Base-by-base conservation (phyloP, 1,140 invertebrate species). In the Scaptomyza montana region DNA sequence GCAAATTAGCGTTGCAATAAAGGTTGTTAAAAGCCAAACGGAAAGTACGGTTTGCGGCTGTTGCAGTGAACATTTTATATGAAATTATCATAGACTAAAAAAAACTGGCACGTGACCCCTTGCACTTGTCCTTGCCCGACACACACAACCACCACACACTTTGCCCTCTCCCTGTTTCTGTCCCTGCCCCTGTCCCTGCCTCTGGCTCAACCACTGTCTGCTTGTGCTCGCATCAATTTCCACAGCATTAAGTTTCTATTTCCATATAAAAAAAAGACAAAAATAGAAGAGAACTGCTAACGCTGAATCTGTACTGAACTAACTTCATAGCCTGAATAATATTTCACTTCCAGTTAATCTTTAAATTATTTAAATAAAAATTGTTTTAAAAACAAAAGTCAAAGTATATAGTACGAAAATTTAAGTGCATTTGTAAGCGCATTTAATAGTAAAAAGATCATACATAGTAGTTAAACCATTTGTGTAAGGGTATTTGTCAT, bases 191-290 rank as follows among this genome's bases (percentile, higher is more conserved):
- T 39, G 21, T 4, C 2, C 3, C 21, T 25, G 21, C 6, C 33
- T 25, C 33, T 36, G 33, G 21, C 21, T 2, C 21, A 25, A 36
- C 33, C 33, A 7, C 8, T 36, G 33, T 36, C 39, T 41, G 9
- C 39, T 41, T 43, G n/a, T 43, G 39, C 5, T 12, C 39, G 39
- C 39, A 43, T 43, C 39, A 43, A 43, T 43, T 81, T 81, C 79
- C 79, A 81, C 65, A 77, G 78, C 78, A 81, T 81, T 81, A 81
- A 81, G 77, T 81, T 81, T 81, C 74, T 81, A 70, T 81, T 81
- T 74, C 69, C 79, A 77, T 77, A 81, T 7, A 36, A 9, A 43
- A 43, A 43, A 43, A 43, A 43, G n/a, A 4, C 10, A 43, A n/a
- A 43, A 43, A 43, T 43, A 50, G 53, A 56, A 19, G 33, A 63